Evolutionary conservation across 2,888 invertebrate genomes (phyloP), one percentile per base, ranked within the genome.

Genomic region (Cataglyphis albicans): DNA sequence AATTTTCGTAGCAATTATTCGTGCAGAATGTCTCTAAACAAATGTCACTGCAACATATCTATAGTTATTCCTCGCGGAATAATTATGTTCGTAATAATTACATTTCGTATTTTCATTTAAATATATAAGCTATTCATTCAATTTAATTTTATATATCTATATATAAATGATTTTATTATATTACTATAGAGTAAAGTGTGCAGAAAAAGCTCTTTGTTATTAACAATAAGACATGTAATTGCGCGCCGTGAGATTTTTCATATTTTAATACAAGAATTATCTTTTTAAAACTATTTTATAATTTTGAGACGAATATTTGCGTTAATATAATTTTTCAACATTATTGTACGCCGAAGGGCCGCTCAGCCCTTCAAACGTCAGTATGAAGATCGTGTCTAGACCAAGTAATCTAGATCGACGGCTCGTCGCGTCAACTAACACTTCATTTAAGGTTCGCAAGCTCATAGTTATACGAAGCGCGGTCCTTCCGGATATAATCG

Each of bases 401-500:
- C 78, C 70, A 70, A 70, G 68, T 80, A 80, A 80, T 82, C 68
- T 76, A 72, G 82, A 84, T 82, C 55, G 82, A 72, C 65, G 82
- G 72, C 63, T 65, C 68, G 84, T 72, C 80, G 57, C 81, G 84
- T 86, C 86, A 89, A 86, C 86, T 83, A 83, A 48, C 83, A 64
- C 82, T 80, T 72, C 81, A 68, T 83, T 87, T 67, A 74, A 67
- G 67, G 65, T 59, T 32, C 48, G 59, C 32, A 76, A 88, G 68
- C 87, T 52, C 52, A 57, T 68, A 61, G 72, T 70, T 81, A 6
- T 35, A 65, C 59, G 44, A 41, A 70, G 83, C 68, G 70, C 38
- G 21, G 32, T 59, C 76, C 76, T 81, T 63, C 76, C 67, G 81
- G 68, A 75, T 86, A 84, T 89, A 86, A 89, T 89, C 90, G 90